Evolutionary conservation across 1,140 invertebrate species (phyloP).

Genomic region (Drosophila quadrilineata): DNA sequence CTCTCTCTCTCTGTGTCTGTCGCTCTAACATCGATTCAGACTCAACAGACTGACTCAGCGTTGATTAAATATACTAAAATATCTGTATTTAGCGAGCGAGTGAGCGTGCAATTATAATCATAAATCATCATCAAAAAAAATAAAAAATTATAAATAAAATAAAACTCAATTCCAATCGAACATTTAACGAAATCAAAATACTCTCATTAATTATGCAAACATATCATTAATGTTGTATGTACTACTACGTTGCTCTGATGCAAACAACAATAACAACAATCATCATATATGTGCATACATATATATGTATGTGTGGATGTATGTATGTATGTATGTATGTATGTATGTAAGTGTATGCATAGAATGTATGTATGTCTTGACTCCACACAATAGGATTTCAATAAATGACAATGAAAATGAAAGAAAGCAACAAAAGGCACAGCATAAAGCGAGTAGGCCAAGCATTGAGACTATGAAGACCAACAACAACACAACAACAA

Average conservation of each 20-base stretch:
- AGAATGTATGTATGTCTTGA: too few species aligned
- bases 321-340: too few species aligned
- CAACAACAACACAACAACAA: conserved; percentile 18
- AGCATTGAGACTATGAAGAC: conserved; percentile 12
- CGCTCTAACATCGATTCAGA: too few species aligned
- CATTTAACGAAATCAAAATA: conserved; percentile 18
- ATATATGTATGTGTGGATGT: too few species aligned
- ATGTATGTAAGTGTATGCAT: too few species aligned
- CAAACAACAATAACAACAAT: conserved; percentile 7
- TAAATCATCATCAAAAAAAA: neutral
- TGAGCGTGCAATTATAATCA: conserved; percentile 46
- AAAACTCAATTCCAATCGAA: neutral
- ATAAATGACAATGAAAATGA: conserved; percentile 29
- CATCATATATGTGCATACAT: conserved; percentile 3
- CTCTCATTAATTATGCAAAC: neutral
- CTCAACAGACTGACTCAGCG: too few species aligned
- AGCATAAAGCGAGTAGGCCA: conserved; percentile 8
- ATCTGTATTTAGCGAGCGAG: conserved; percentile 59
- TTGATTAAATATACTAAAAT: too few species aligned
- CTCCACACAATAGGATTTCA: conserved; percentile 32
- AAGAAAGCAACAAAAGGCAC: conserved; percentile 32
- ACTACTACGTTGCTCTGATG: conserved; percentile 1
- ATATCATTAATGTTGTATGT: conserved; percentile 14
- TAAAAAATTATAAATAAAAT: neutral
- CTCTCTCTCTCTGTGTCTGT: too few species aligned